Conservation (phyloP, 2,888 invertebrate species). For the Lasioglossum marginatum region DNA sequence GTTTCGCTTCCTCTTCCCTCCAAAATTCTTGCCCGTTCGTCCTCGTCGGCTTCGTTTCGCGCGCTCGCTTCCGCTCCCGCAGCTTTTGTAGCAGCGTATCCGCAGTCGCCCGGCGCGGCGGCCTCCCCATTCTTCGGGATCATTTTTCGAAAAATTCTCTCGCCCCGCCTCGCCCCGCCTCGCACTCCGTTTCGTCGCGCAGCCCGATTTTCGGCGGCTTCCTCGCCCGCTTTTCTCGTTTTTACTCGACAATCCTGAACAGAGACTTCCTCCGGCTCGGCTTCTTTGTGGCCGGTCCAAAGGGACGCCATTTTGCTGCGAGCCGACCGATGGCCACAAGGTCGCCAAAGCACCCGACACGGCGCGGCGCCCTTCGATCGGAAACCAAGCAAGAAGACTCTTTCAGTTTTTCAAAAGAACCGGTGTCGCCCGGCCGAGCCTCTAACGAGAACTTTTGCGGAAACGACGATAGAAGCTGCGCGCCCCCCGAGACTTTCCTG, state of each 20-base stretch:
- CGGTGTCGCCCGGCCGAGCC: background rate
- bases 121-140: background rate
- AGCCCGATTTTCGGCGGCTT: background rate
- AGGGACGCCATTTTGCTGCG: conserved; percentile 77
- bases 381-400: background rate
- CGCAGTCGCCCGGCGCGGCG: conserved; percentile 6
- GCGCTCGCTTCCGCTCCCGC: conserved; percentile 57
- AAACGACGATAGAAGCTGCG: background rate
- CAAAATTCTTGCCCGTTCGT: conserved; percentile 42
- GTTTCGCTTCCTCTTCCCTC: conserved; percentile 40
- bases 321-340: conserved; percentile 49
- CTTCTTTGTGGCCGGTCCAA: conserved; percentile 57
- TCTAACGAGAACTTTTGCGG: conserved; percentile 18
- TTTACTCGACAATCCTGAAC: background rate
- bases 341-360: background rate
- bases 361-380: background rate
- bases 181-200: background rate
- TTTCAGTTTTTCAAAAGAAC: conserved; percentile 26
- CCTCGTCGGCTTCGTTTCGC: conserved; percentile 10
- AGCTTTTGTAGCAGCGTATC: conserved; percentile 31
- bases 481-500: background rate
- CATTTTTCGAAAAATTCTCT: conserved; percentile 25
- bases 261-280: background rate
- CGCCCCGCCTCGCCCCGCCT: background rate
- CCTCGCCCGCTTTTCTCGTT: background rate